These are phyloP conservation scores for Alcis repandata DNA, from an alignment of 2,888 invertebrate genomes.

Conservation along the genomic window DNA sequence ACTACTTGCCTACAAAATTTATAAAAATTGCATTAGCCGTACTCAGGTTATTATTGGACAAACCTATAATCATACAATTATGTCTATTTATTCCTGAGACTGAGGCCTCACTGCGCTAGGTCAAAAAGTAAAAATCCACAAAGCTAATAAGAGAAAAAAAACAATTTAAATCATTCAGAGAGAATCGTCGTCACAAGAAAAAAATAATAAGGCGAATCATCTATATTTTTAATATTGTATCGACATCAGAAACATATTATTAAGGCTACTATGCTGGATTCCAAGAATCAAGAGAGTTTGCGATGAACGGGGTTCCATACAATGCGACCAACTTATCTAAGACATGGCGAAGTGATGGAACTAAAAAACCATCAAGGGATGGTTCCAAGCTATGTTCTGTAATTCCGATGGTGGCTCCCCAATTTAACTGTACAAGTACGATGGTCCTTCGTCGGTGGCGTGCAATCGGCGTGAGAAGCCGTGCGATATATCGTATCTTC, in stretches of 20 bases:
- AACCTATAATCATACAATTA: no score
- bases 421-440: not conserved
- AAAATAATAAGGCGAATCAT: slow-evolving; percentile 37
- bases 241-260: slow-evolving; percentile 67
- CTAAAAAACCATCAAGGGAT: not conserved
- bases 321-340: not conserved
- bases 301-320: slow-evolving; percentile 17
- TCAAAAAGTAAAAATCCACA: slow-evolving; percentile 5
- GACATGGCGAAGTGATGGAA: not conserved
- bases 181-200: slow-evolving; percentile 26
- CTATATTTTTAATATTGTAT: slow-evolving; percentile 46
- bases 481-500: slow-evolving; percentile 66
- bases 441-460: slow-evolving; percentile 47
- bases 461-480: slow-evolving; percentile 71
- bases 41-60: no score
- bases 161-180: slow-evolving; percentile 4
- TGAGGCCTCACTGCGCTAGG: no score
- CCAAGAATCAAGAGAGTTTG: slow-evolving; percentile 65
- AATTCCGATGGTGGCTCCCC: not conserved
- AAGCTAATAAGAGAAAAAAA: slow-evolving; percentile 1
- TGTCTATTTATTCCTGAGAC: no score
- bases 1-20: no score
- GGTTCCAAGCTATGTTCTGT: not conserved
- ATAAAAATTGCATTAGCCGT: no score
- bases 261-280: slow-evolving; percentile 68